Evolutionary conservation across 2,113 vertebrate genomes (phyloP).

Genomic region (Toxotes jaculatrix): DNA sequence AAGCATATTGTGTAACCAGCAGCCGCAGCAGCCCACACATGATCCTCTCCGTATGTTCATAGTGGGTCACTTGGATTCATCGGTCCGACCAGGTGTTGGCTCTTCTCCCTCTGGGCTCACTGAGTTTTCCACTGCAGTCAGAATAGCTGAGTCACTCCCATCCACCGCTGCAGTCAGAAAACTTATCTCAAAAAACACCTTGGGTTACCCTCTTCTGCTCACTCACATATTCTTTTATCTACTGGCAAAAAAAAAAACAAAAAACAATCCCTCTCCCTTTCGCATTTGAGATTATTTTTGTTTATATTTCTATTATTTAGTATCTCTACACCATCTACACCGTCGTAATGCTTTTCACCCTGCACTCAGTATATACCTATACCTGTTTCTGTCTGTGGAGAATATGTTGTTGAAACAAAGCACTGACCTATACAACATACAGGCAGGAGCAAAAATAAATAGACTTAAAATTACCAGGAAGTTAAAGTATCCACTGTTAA

Average conservation of each 20-base stretch:
- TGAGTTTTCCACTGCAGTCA: slow-evolving; percentile 13
- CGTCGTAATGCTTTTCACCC: slow-evolving; percentile 18
- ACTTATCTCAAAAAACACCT: slow-evolving; percentile 52
- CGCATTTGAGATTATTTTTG: slow-evolving; percentile 17
- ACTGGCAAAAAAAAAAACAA: neutral
- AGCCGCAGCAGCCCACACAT: slow-evolving; percentile 1
- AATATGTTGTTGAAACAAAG: slow-evolving; percentile 1
- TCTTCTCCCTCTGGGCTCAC: neutral
- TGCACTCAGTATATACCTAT: no score
- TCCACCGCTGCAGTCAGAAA: no score
- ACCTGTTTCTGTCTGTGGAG: neutral
- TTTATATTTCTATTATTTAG: slow-evolving; percentile 27
- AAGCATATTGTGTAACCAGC: neutral
- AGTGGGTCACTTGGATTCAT: slow-evolving; percentile 1
- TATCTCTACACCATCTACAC: neutral
- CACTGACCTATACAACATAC: neutral
- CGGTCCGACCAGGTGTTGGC: slow-evolving; percentile 1
- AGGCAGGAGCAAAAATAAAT: neutral
- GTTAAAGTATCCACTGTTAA: neutral
- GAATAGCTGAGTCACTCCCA: slow-evolving; percentile 39
- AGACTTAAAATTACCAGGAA: neutral
- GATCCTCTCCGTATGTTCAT: neutral
- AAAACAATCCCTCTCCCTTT: slow-evolving; percentile 1
- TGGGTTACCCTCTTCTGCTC: neutral
- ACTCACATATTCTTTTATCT: slow-evolving; percentile 31